These are phyloP conservation scores for Drosophila algonquin DNA, from an alignment of 2,888 invertebrate genomes.

Conservation along the genomic window DNA sequence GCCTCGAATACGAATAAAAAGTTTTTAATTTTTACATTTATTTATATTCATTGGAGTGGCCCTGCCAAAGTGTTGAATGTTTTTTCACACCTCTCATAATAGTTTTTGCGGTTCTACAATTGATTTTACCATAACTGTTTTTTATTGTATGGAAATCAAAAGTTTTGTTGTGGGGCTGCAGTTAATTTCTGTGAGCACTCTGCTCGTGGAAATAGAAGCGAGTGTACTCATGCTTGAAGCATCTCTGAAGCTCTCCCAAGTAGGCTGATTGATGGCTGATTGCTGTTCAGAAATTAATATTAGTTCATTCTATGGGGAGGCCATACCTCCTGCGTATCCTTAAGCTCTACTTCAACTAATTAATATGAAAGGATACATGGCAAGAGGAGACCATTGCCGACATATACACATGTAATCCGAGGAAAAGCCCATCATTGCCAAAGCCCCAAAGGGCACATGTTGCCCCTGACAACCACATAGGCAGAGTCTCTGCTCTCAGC, in stretches of 20 bases:
- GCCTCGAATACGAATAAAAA: constrained; percentile 11
- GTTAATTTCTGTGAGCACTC: constrained; percentile 3
- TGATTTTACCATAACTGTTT: neutral
- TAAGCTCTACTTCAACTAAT: constrained; percentile 30
- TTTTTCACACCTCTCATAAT: constrained; percentile 62
- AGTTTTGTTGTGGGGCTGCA: neutral
- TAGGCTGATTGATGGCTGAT: no score
- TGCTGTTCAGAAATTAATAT: no score
- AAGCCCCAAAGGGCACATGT: constrained; percentile 33
- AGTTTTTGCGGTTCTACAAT: constrained; percentile 54
- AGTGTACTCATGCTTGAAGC: no score
- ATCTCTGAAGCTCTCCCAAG: neutral
- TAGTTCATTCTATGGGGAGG: neutral
- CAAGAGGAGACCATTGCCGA: constrained; percentile 17
- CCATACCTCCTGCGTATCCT: neutral
- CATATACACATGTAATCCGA: constrained; percentile 45
- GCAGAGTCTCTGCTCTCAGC: no score
- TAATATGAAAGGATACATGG: constrained; percentile 33
- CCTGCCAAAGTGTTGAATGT: constrained; percentile 27
- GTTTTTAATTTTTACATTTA: constrained; percentile 50
- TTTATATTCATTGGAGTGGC: constrained; percentile 55
- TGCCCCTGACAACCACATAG: constrained; percentile 34
- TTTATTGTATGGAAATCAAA: constrained; percentile 14
- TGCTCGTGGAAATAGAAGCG: no score
- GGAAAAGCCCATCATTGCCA: constrained; percentile 27